Evolutionary conservation across 2,797 vertebrate genomes (phyloP), one percentile per base, ranked within the genome.

Genomic region (Pseudopleuronectes americanus): DNA sequence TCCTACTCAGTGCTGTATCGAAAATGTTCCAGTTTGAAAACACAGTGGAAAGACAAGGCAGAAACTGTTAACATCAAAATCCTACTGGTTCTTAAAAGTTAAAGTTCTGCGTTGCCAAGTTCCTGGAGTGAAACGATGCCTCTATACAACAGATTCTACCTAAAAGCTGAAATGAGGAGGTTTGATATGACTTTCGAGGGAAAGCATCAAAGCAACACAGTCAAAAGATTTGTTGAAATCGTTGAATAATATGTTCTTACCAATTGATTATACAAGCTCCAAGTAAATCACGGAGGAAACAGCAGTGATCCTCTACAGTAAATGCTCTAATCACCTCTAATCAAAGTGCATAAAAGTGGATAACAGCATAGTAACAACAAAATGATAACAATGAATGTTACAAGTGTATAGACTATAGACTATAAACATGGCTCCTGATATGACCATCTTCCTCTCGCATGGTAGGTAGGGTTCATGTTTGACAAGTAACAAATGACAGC

Each of bases 311-410:
- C 28, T 71, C 61, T 77, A 79, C 57, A 83, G 67, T 47, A 53
- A 64, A 77, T 62, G 68, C 28, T 64, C 53, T 69, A 59, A 14
- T 65, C 26, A 74, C 21, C 8, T 26, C 56, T 16, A 13, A 16
- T 45, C 43, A 93, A 93, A 94, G 93, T 94, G 93, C 93, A 88
- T 83, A 43, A 78, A 74, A 76, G 79, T 84, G 78, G 52, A 79
- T 36, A 53, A 81, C 80, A 83, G 77, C 87, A 68, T 76, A 57
- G 71, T 55, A 53, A 84, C 57, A 61, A 19, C 36, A 77, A 31
- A 31, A 31, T 13, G 26, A 65, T n/a, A 19, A 60, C 3, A 4
- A 59, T 13, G 54, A 19, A 45, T 19, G 43, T 5, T 16, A 84
- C 53, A 71, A 65, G 65, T 71, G 64, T 55, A 60, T 66, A 2